Base-by-base conservation (phyloP, 2,113 vertebrate species). In the Pachypanchax playfairii region DNA sequence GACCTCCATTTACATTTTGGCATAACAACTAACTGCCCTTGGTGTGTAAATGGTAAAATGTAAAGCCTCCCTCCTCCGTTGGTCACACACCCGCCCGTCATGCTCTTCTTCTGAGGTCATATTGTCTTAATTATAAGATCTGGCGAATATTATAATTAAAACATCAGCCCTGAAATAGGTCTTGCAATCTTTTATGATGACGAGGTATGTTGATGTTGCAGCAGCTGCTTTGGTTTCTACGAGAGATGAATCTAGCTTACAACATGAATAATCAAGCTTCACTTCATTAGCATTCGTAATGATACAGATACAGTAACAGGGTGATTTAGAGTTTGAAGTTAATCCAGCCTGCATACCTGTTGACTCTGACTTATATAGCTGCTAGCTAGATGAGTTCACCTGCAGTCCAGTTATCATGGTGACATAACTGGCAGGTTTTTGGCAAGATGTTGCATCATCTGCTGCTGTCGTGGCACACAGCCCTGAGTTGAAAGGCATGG, bases 341-440 rank as follows among this genome's bases (percentile, higher is more conserved):
- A n/a, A 68, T 64, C 70, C 53, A 46, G 42, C 58, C 20, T 8
- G 29, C 21, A 36, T 70, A 58, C 53, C 74, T 48, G 24, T 57
- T n/a, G n/a, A n/a, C 39, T 52, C 56, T 55, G 58, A 63, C 35
- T 63, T 52, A 80, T 59, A 72, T 73, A 75, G 61, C 77, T 76
- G 55, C 69, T 55, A 44, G 70, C 57, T 20, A 42, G 28, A 49
- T 44, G 60, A n/a, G 47, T 70, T 55, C 42, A 60, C 43, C 63
- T 67, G 21, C 28, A 39, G 36, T 50, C 36, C 56, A 54, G 28
- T 70, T 66, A 66, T 60, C 47, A 47, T 18, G 7, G 39, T 65
- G 58, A 63, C 69, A 38, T 65, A 65, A 65, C 42, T 69, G 65
- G 47, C 74, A 77, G 58, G 35, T 79, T 79, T 56, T 61, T 85